Evolutionary conservation across 2,888 invertebrate genomes (phyloP), one percentile per base, ranked within the genome.

Genomic region (Ceraclea dissimilis): DNA sequence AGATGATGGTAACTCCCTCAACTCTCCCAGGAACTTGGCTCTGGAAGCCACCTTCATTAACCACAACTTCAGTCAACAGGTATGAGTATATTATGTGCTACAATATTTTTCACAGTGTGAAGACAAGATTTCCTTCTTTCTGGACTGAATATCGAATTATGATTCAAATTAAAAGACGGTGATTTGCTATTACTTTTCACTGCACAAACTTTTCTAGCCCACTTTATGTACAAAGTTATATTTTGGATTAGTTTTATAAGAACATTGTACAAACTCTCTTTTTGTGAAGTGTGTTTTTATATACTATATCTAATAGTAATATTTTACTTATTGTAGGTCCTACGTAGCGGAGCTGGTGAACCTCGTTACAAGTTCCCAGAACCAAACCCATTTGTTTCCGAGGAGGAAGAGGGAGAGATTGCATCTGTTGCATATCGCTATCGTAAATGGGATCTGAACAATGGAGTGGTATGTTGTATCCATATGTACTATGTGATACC

Each of bases 21-120:
- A 99, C 74, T 93, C 95, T 0, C 96, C 97, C 6, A 83, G 94
- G 51, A 97, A 94, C 74, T 80, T 99, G 62, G 96, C 97, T 0
- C 81, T 98, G 10, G 99, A 99, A 71, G 99, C 99, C 0, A 97
- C 98, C 0, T 97, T 96, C 71, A 97, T 99, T 68, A 99, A 99
- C 75, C 97, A 98, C 70, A 99, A 99, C 74, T 99, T 99, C 75
- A 95, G 96, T 56, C 98, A 99, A 68, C 99, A 99, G 82, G 94
- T 92, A 34, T 48, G 26, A 6, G 10, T n/a, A n/a, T n/a, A n/a
- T n/a, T n/a, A n/a, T n/a, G n/a, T n/a, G n/a, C n/a, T n/a, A n/a
- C n/a, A n/a, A n/a, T n/a, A n/a, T n/a, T n/a, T n/a, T 44, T 50
- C n/a, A n/a, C n/a, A n/a, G n/a, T n/a, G n/a, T n/a, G n/a, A n/a